A percentile compares a stretch with the other conserved stretches of the same genome.
These are phyloP conservation scores for Cololabis saira DNA, from an alignment of 2,113 vertebrate genomes.

Conservation along the genomic window DNA sequence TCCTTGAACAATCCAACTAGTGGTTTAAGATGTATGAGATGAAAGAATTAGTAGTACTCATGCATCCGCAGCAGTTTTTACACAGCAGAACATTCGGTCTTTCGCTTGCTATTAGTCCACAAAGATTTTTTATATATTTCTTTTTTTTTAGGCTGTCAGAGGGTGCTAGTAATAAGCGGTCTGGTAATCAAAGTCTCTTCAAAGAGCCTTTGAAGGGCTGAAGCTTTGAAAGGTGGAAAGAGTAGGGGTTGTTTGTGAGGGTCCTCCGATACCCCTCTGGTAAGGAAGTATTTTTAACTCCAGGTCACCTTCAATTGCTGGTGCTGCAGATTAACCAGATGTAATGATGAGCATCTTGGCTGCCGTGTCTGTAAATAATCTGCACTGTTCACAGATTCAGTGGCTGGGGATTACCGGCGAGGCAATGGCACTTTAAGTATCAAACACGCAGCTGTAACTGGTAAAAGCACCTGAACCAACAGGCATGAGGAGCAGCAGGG, in stretches of 20 bases:
- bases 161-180: slow-evolving; percentile 21
- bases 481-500: too few species aligned
- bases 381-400: slow-evolving; percentile 1
- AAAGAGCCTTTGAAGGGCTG: slow-evolving; percentile 53
- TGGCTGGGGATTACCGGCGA: background rate
- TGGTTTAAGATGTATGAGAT: background rate
- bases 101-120: too few species aligned
- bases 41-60: background rate
- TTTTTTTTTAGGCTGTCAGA: background rate
- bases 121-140: too few species aligned
- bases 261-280: slow-evolving; percentile 40
- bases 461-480: too few species aligned
- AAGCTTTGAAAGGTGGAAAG: slow-evolving; percentile 48
- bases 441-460: too few species aligned
- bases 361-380: slow-evolving; percentile 8
- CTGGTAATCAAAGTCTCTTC: slow-evolving; percentile 53
- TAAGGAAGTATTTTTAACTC: slow-evolving; percentile 12
- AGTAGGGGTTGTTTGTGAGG: slow-evolving; percentile 36
- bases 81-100: too few species aligned
- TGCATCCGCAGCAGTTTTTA: background rate
- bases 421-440: too few species aligned
- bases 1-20: background rate
- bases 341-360: slow-evolving; percentile 5
- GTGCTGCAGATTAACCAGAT: slow-evolving; percentile 15
- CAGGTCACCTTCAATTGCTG: slow-evolving; percentile 7